phyloP scores from a whole-genome alignment of 2,888 invertebrate species.

The Cryptocheilus praepositus region DNA sequence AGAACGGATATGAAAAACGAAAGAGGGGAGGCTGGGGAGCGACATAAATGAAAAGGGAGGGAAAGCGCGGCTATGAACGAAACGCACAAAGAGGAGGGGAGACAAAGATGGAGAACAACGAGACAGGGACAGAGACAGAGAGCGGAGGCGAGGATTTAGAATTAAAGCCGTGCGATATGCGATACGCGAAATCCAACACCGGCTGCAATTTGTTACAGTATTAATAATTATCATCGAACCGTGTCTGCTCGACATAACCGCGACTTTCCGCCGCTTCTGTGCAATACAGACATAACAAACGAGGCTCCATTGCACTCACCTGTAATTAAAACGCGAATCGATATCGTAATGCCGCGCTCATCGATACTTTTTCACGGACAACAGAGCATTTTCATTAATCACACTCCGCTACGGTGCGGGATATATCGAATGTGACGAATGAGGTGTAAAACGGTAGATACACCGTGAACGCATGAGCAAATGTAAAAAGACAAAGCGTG shows the following conservation, averaged over 20 bases:
- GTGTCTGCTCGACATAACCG: slow-evolving; percentile 9
- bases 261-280: slow-evolving; percentile 10
- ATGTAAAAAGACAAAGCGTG: too few species aligned
- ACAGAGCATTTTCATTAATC: too few species aligned
- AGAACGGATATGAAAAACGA: slow-evolving; percentile 16
- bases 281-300: too few species aligned
- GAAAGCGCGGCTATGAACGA: background rate
- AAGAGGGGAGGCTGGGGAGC: background rate
- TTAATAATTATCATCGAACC: slow-evolving; percentile 42
- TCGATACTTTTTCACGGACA: too few species aligned
- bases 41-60: background rate
- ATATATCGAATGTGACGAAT: too few species aligned
- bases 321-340: too few species aligned
- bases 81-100: background rate
- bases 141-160: slow-evolving; percentile 17
- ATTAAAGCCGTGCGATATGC: slow-evolving; percentile 13
- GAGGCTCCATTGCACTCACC: too few species aligned
- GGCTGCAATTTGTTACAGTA: slow-evolving; percentile 34
- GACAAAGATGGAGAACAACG: background rate
- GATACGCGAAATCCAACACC: slow-evolving; percentile 27
- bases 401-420: too few species aligned
- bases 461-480: too few species aligned
- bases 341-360: too few species aligned
- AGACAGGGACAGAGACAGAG: background rate
- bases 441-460: too few species aligned